Evolutionary conservation across 2,797 vertebrate genomes (phyloP).

Genomic region (Eleutherodactylus coqui): DNA sequence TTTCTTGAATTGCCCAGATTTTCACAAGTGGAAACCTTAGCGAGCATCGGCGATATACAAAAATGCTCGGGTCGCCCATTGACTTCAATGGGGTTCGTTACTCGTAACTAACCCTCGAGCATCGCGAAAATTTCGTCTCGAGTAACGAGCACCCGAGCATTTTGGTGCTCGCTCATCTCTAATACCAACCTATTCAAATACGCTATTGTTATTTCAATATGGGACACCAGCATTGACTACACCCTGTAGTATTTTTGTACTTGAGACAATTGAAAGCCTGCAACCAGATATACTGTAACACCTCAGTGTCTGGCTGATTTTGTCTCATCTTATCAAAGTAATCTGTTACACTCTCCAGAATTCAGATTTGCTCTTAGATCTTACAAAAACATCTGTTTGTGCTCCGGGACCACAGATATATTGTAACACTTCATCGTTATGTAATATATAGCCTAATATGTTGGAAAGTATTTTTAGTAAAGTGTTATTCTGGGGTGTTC

Average conservation of each 20-base stretch:
- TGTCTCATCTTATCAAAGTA: constrained; percentile 9
- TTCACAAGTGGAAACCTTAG: too few relatives aligned
- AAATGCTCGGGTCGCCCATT: too few relatives aligned
- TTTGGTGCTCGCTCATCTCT: too few relatives aligned
- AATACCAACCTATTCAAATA: too few relatives aligned
- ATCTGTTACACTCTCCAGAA: background rate
- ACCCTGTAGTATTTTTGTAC: background rate
- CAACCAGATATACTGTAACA: background rate
- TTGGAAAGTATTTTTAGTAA: background rate
- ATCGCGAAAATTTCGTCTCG: too few relatives aligned
- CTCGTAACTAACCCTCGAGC: too few relatives aligned
- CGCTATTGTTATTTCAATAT: too few relatives aligned
- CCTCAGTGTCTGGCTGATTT: background rate
- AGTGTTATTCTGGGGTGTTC: background rate
- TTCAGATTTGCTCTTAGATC: background rate
- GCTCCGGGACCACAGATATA: background rate
- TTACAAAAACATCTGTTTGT: constrained; percentile 14
- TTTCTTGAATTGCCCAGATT: too few relatives aligned
- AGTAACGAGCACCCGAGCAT: too few relatives aligned
- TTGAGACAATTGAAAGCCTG: background rate
- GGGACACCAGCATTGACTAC: too few relatives aligned
- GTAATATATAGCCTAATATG: background rate
- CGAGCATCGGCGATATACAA: too few relatives aligned
- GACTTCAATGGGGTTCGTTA: too few relatives aligned
- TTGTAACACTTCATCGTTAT: background rate